Base-by-base conservation (phyloP, 23 tunicate species). In the Halocynthia roretzi region DNA sequence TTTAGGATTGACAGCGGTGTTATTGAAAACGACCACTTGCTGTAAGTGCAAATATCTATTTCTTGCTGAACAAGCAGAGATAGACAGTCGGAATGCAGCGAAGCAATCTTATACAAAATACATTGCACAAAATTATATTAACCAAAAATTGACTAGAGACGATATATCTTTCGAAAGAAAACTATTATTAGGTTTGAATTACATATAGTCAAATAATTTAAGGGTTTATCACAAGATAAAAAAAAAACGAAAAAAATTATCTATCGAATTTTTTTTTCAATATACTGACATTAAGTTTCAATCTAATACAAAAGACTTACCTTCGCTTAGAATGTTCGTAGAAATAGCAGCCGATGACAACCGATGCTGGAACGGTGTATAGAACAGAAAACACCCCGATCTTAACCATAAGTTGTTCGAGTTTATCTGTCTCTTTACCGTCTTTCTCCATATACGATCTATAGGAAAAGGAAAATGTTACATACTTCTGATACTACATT, bases 371-470 rank as follows among this genome's bases (percentile, higher is more conserved):
- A 10, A 86, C 98, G 52, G 88, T 83, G 71, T 92, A 92, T 11
- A 92, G 76, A 10, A 86, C 98, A 19, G 98, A 82, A 73, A 92
- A 92, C 17, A 86, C 64, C 49, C 88, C 88, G 50, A 92, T 92
- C 74, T 92, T 92, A 62, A 86, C 76, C 86, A 92, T 92, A 0
- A 92, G 75, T 51, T 85, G 75, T 78, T 92, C 92, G 67, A 92
- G 64, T 68, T 83, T 86, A 58, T 86, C 98, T 8, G 92, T 86
- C 56, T 83, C 68, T 53, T 82, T 92, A 6, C 98, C 98, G 80
- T 92, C 86, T 23, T 80, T 67, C 61, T 92, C 54, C 98, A 92
- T 92, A 67, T 78, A 92, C 9, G 87, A 71, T 53, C 98, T 92
- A 0, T 7, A 63, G 0, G 70, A 57, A 63, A 8, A 64, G 44